Percentiles rank a stretch among this genome's conserved stretches.
Conservation (phyloP, 64 coral and sea anemone species). For the Dendrophyllia cribrosa region DNA sequence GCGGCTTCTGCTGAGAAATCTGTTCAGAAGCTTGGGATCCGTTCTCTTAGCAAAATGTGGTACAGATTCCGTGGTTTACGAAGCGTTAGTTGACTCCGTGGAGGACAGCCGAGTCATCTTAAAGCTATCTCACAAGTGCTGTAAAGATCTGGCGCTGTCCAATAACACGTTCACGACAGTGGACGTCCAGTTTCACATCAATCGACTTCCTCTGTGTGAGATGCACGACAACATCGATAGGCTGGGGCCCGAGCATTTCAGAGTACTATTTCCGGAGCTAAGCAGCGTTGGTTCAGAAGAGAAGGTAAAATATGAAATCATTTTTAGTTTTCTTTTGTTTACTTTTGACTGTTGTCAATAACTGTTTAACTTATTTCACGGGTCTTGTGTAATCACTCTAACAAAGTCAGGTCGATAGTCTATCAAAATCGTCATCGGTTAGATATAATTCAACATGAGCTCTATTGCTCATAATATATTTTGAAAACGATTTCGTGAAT, state of each 20-base stretch:
- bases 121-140: constrained; percentile 22
- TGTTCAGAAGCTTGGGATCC: constrained; percentile 29
- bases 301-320: neutral
- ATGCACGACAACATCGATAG: constrained; percentile 74
- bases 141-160: constrained; percentile 42
- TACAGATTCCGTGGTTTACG: constrained; percentile 41
- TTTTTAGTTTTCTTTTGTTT: neutral
- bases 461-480: too few species aligned
- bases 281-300: neutral
- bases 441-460: too few species aligned
- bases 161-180: constrained; percentile 22
- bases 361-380: too few species aligned
- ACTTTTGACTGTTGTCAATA: too few species aligned
- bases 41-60: neutral
- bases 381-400: too few species aligned
- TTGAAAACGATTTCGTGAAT: too few species aligned
- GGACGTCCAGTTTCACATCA: constrained; percentile 75
- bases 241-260: constrained; percentile 30
- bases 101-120: constrained; percentile 52
- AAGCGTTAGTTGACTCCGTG: constrained; percentile 50
- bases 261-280: constrained; percentile 52
- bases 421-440: too few species aligned
- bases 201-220: constrained; percentile 61
- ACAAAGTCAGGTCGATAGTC: too few species aligned
- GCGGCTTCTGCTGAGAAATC: constrained; percentile 67